Evolutionary conservation across 1,140 invertebrate genomes (phyloP).

Genomic region (Dolichoris vasculosae): DNA sequence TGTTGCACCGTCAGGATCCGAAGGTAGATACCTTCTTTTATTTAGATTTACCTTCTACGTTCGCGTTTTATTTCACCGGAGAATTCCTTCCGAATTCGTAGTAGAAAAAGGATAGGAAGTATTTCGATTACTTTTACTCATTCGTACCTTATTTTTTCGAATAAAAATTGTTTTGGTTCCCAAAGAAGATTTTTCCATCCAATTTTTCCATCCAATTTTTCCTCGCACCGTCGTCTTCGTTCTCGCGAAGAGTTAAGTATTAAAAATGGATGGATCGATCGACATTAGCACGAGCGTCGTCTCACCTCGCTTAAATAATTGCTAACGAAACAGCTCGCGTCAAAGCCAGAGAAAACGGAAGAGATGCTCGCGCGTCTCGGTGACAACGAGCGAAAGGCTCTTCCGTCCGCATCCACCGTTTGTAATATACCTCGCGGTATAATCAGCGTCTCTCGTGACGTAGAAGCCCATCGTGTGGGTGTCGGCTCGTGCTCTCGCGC

Average conservation of each 20-base stretch:
- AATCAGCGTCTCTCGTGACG: neutral
- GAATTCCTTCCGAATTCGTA: no score
- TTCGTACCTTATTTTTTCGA: no score
- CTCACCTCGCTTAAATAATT: no score
- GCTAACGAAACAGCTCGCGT: neutral
- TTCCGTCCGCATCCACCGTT: neutral
- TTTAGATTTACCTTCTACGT: neutral
- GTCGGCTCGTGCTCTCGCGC: neutral
- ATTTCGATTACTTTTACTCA: no score
- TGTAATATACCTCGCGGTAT: neutral
- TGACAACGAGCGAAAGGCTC: neutral
- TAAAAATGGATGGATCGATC: no score
- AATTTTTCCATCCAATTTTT: no score
- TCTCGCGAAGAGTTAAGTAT: no score
- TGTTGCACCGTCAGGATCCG: neutral
- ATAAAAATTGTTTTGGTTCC: no score
- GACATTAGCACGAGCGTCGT: no score
- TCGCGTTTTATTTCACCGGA: neutral
- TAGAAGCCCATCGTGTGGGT: conserved; percentile 10
- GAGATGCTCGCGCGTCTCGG: neutral
- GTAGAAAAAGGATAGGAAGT: no score
- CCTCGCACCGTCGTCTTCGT: no score
- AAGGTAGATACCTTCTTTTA: neutral
- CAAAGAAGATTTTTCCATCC: no score
- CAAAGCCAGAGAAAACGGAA: neutral